A percentile compares a stretch with the other conserved stretches of the same genome.
phyloP scores from a whole-genome alignment of 2,797 vertebrate species.

The Mus caroli region DNA sequence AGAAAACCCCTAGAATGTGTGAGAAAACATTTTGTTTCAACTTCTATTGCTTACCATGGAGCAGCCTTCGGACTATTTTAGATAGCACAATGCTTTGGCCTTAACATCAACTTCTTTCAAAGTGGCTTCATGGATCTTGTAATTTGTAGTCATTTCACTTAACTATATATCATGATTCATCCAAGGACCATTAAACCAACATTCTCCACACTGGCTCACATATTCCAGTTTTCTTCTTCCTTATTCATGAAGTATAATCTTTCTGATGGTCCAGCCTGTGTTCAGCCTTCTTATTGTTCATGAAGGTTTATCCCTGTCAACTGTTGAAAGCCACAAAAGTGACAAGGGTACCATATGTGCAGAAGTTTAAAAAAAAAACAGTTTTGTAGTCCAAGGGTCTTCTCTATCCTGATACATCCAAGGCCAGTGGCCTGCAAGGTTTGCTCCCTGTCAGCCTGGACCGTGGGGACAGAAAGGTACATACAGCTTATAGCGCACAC shows the following conservation, averaged over 20 bases:
- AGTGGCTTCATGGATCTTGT: not conserved
- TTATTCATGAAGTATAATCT: not conserved
- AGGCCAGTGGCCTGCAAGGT: not conserved
- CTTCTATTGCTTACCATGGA: not conserved
- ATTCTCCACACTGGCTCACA: not conserved
- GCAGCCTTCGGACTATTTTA: not conserved
- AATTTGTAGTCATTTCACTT: not conserved
- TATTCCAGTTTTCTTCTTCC: not conserved
- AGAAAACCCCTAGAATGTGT: not conserved
- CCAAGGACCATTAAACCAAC: not conserved
- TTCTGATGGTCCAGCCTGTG: not conserved
- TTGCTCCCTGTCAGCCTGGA: too few relatives aligned
- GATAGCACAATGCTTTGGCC: not conserved
- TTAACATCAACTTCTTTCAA: not conserved
- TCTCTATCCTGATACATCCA: too few relatives aligned
- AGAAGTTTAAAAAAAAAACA: not conserved
- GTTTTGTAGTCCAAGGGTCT: not conserved
- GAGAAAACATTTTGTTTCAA: not conserved
- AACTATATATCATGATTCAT: not conserved
- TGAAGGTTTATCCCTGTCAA: not conserved
- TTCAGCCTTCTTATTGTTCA: not conserved
- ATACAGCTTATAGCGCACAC: not conserved
- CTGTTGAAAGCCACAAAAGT: not conserved
- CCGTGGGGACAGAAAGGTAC: not conserved
- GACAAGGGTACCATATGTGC: not conserved